Base-by-base conservation (phyloP, 1,140 invertebrate species). In the Eumeta japonica region DNA sequence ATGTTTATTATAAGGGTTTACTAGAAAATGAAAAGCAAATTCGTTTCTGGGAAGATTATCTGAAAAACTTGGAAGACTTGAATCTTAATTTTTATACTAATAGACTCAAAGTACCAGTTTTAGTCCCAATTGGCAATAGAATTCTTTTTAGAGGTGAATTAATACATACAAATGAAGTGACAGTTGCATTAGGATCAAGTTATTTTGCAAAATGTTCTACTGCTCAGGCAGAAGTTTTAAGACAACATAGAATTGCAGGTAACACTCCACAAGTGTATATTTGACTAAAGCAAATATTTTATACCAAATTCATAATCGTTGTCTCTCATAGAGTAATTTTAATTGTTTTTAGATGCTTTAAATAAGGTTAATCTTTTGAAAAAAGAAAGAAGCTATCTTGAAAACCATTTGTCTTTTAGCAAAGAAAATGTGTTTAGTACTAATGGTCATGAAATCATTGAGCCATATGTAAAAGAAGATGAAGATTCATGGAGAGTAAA, bases 91-190 rank as follows among this genome's bases (percentile, higher is more conserved):
- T 48, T 9, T 75, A 52, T 36, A 52, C 52, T 14, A 62, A 74
- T 18, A 64, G 62, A 30, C 43, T 81, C 15, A 70, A 63, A 40
- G 64, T 78, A 11, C 59, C 73, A 10, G 59, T 76, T n/a, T 51
- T 83, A 70, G 81, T 88, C 9, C 86, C 86, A 12, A 75, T 88
- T 48, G 83, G 84, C 5, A 75, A 70, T 12, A 73, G 80, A 50
- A 84, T 86, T 15, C 79, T 87, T 12, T 83, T 87, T 66, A 81
- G 80, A 50, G 88, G 86, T 16, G 71, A 79, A 45, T 50, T 89
- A 2, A 79, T 84, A 20, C 85, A 89, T 51, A 89, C 87, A 11
- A 89, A 89, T 75, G 86, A 89, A 74, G 76, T 90, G 4, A 64
- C 83, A 32, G 84, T 86, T 7, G 65, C 85, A 1, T 53, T 89